phyloP scores from a whole-genome alignment of 2,888 invertebrate genomes.

The Sipha maydis region DNA sequence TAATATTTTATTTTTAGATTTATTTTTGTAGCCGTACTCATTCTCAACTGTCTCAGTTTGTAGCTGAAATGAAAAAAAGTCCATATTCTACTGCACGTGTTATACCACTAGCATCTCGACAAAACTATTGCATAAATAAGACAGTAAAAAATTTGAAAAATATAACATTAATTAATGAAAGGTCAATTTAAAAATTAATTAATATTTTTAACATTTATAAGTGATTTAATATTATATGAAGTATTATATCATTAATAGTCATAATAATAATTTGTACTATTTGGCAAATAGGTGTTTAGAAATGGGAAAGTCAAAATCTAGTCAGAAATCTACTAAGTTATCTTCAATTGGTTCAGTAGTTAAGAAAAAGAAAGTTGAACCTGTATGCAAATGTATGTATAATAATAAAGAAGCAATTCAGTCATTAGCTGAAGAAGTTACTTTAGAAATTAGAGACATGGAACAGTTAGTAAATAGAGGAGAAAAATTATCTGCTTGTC shows the following conservation, averaged over 20 bases:
- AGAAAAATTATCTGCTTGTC: constrained; percentile 81
- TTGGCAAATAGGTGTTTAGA: constrained; percentile 77
- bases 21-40: constrained; percentile 97
- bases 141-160: constrained; percentile 79
- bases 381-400: constrained; percentile 74
- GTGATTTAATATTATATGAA: constrained; percentile 38
- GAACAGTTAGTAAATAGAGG: constrained; percentile 83
- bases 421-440: constrained; percentile 73
- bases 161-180: constrained; percentile 87
- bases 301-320: constrained; percentile 75
- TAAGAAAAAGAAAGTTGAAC: constrained; percentile 71
- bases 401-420: constrained; percentile 75
- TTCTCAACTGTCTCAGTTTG: constrained; percentile 94
- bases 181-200: constrained; percentile 68
- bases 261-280: not conserved
- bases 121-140: constrained; percentile 90
- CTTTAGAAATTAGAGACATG: constrained; percentile 83
- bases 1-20: constrained; percentile 72
- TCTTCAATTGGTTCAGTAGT: constrained; percentile 72
- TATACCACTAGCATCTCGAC: constrained; percentile 88
- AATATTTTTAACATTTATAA: not conserved
- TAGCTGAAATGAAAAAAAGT: constrained; percentile 90
- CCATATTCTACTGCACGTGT: constrained; percentile 79
- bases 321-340: constrained; percentile 71
- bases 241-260: not conserved